Conservation (phyloP, 2,113 vertebrate species). For the Etheostoma spectabile region DNA sequence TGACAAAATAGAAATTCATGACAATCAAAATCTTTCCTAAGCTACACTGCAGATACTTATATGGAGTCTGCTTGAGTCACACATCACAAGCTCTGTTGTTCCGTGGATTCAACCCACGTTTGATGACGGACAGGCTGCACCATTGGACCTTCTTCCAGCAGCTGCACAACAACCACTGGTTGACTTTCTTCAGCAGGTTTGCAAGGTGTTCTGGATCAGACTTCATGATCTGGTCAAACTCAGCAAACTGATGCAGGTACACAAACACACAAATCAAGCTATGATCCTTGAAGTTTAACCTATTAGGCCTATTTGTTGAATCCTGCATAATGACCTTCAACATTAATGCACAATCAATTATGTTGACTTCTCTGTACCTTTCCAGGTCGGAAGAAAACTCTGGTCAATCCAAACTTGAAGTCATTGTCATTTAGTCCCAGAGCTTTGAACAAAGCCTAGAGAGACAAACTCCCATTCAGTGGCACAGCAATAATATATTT, state of each 20-base stretch:
- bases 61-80: neutral
- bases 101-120: conserved; percentile 85
- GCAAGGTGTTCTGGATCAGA: conserved; percentile 97
- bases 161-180: conserved; percentile 95
- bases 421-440: conserved; percentile 95
- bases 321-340: neutral
- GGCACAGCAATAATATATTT: conserved; percentile 19
- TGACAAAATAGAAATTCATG: neutral
- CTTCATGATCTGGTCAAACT: conserved; percentile 99
- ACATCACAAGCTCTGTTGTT: neutral
- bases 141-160: conserved; percentile 98
- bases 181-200: conserved; percentile 93
- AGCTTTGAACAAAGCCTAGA: conserved; percentile 97
- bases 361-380: conserved; percentile 86
- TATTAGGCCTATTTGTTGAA: neutral
- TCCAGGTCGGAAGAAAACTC: conserved; percentile 97
- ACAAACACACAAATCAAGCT: conserved; percentile 4
- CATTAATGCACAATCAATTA: neutral
- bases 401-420: conserved; percentile 98
- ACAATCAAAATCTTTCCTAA: neutral
- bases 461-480: conserved; percentile 29
- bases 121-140: conserved; percentile 96
- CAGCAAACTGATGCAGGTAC: conserved; percentile 90
- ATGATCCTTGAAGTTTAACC: neutral
- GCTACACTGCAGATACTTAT: neutral